phyloP scores from a whole-genome alignment of 2,888 invertebrate genomes.

The Volucella inanis region DNA sequence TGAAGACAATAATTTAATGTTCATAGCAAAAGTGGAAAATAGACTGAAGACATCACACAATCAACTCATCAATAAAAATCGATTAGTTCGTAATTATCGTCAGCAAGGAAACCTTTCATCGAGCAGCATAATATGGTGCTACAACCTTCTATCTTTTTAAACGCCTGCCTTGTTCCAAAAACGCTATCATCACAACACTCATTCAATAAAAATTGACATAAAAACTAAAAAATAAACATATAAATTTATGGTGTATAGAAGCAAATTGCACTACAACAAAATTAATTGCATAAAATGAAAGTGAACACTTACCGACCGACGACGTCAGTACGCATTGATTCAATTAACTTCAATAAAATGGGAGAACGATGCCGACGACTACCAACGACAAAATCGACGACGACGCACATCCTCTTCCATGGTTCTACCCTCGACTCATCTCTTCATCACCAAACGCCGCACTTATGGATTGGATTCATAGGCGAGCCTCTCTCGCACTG shows the following conservation, averaged over 20 bases:
- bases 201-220: constrained; percentile 23
- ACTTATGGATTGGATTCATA: constrained; percentile 91
- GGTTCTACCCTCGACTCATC: constrained; percentile 42
- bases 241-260: background rate
- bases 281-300: constrained; percentile 68
- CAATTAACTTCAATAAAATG: constrained; percentile 70
- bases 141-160: background rate
- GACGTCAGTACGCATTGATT: constrained; percentile 68
- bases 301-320: constrained; percentile 67
- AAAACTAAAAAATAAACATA: background rate
- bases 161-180: background rate
- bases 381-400: constrained; percentile 22
- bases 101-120: background rate
- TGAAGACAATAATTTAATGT: constrained; percentile 10
- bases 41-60: constrained; percentile 5
- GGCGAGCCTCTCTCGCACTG: constrained; percentile 88
- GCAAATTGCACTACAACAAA: constrained; percentile 45
- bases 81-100: background rate
- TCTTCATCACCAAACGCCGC: constrained; percentile 89
- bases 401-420: constrained; percentile 25
- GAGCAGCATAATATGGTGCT: background rate
- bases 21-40: constrained; percentile 5
- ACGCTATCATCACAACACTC: constrained; percentile 24
- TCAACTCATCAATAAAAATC: constrained; percentile 28
- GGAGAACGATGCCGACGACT: constrained; percentile 32